These are phyloP conservation scores for Gastracanthus pulcherrimus DNA, from an alignment of 2,888 invertebrate species.

Conservation along the genomic window DNA sequence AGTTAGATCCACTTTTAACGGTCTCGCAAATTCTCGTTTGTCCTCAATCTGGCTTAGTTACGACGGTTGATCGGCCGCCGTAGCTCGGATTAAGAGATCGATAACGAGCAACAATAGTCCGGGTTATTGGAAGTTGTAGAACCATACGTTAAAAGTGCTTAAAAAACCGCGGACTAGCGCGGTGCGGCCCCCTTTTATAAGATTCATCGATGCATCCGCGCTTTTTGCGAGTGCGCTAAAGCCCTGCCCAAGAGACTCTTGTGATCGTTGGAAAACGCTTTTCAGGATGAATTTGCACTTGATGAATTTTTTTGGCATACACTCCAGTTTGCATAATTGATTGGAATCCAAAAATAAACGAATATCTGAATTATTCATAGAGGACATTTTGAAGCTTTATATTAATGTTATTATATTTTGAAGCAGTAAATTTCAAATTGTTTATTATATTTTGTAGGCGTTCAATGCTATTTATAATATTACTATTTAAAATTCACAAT, in stretches of 20 bases:
- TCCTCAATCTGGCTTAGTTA: slow-evolving; percentile 61
- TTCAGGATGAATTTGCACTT: not conserved
- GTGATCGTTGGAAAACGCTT: not conserved
- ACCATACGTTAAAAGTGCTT: slow-evolving; percentile 66
- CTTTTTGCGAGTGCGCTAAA: not conserved
- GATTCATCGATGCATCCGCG: slow-evolving; percentile 11
- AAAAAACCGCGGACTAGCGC: slow-evolving; percentile 5
- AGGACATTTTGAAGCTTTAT: not conserved
- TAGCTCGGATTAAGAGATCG: slow-evolving; percentile 70
- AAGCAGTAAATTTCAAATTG: no score
- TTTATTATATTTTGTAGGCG: no score
- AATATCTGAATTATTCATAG: not conserved
- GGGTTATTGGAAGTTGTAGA: slow-evolving; percentile 72
- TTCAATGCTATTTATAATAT: no score
- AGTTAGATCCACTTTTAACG: slow-evolving; percentile 51
- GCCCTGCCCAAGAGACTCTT: not conserved
- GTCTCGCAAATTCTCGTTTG: slow-evolving; percentile 60
- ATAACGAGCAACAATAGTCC: slow-evolving; percentile 72
- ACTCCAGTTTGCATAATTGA: not conserved
- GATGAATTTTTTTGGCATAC: not conserved
- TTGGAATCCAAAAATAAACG: not conserved
- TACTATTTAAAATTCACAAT: no score
- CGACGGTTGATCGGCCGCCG: slow-evolving; percentile 60
- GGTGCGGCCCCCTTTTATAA: not conserved
- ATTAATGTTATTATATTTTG: no score